A percentile compares a stretch with the other conserved stretches of the same genome.
These are phyloP conservation scores for Oryctes rhinoceros DNA, from an alignment of 1,140 invertebrate genomes.

Conservation along the genomic window DNA sequence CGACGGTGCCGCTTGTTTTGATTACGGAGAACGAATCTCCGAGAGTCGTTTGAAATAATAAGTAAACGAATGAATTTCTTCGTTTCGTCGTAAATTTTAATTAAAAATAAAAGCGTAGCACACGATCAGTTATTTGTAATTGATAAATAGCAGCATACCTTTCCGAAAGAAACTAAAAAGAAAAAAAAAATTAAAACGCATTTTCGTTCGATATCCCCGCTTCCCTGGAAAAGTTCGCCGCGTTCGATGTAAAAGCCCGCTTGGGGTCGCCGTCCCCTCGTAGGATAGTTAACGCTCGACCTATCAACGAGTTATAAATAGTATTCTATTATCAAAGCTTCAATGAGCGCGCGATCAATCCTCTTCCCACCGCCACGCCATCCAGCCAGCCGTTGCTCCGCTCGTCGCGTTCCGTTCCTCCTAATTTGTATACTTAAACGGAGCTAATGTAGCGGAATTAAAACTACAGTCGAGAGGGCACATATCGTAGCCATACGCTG, in stretches of 20 bases:
- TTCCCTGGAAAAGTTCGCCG: neutral
- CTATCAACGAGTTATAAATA: conserved; percentile 33
- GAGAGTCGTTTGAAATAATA: too few species aligned
- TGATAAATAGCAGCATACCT: too few species aligned
- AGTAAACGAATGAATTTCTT: too few species aligned
- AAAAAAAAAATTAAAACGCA: neutral
- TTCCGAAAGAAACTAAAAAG: neutral
- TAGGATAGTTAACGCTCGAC: conserved; percentile 25
- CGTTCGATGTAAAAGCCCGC: neutral
- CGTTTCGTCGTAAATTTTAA: too few species aligned
- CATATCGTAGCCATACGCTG: conserved; percentile 26
- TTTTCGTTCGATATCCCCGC: neutral
- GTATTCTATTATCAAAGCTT: conserved; percentile 29
- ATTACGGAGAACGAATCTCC: too few species aligned
- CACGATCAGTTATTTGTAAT: too few species aligned
- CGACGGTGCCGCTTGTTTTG: too few species aligned
- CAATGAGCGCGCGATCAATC: neutral
- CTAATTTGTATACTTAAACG: conserved; percentile 37
- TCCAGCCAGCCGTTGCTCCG: neutral
- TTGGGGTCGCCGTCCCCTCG: neutral
- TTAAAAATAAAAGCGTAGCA: too few species aligned
- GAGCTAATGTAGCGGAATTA: conserved; percentile 28
- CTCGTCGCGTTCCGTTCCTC: neutral
- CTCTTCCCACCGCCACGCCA: neutral
- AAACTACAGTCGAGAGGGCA: conserved; percentile 32